Evolutionary conservation across 2,113 vertebrate species (phyloP).

Genomic region (Psittacula cyanocephala): DNA sequence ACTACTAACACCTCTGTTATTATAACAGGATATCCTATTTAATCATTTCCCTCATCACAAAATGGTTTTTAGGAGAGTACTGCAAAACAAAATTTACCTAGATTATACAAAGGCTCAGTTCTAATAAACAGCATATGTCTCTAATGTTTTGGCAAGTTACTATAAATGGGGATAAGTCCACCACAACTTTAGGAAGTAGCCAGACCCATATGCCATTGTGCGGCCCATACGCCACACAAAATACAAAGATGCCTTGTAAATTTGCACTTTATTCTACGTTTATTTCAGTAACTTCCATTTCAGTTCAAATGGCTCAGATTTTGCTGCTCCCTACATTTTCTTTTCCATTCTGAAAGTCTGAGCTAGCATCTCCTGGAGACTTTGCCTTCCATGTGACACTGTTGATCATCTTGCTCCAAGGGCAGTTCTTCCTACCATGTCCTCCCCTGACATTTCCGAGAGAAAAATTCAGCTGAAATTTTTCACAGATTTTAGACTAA

Average conservation of each 20-base stretch:
- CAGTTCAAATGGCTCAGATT: not conserved
- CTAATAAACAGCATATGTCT: not conserved
- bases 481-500: not conserved
- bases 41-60: not conserved
- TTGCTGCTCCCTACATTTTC: not conserved
- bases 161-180: not conserved
- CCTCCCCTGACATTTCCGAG: not conserved
- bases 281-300: not conserved
- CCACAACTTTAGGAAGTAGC: not conserved
- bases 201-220: not conserved
- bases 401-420: not conserved
- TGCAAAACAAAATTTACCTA: not conserved
- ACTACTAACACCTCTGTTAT: not conserved
- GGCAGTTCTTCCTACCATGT: not conserved
- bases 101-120: not conserved
- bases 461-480: not conserved
- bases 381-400: not conserved
- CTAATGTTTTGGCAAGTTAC: not conserved
- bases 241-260: not conserved
- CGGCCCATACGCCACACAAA: not conserved
- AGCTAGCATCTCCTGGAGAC: not conserved
- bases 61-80: not conserved
- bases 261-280: not conserved
- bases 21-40: not conserved
- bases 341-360: not conserved